Base-by-base conservation (phyloP, 2,888 invertebrate genomes). In the Cremastinae sp. region DNA sequence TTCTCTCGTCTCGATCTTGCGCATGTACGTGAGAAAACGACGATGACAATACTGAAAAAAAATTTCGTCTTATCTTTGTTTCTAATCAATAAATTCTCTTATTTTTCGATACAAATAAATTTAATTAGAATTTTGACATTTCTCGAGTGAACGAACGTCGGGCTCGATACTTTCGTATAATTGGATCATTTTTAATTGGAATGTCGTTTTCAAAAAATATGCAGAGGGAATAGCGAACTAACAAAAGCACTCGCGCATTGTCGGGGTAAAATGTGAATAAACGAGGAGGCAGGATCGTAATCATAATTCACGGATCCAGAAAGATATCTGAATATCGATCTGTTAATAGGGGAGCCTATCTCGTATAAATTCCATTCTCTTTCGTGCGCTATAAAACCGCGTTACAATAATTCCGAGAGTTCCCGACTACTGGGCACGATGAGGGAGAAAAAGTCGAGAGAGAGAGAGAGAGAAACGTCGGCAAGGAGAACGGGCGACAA, bases 351-450 rank as follows among this genome's bases (percentile, higher is more conserved):
- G 28, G 51, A 72, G 43, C 65, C 53, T 75, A 75, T 75, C 72
- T 62, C 56, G 65, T 59, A 61, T 54, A 72, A 75, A 61, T 71
- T 66, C 68, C 73, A 73, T 76, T 76, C 73, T 73, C 72, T 53
- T 69, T 28, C 59, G 64, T 38, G 56, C 51, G 47, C 47, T 64
- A 38, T 45, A 34, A 62, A 51, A 43, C 62, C 22, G 7, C 36
- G 14, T 53, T 65, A 66, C 53, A 51, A 65, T 74, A 65, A 65
- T 70, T 64, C 64, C 58, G 18, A 53, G 61, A 47, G 43, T 22
- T 38, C 65, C 56, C 34, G 61, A 74, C 66, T 70, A 65, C 69
- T 47, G 65, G 62, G 47, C 59, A 49, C 38, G 28, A n/a, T n/a
- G n/a, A 20, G 10, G 1, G 34, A 45, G 45, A 28, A 5, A 10